phyloP scores from a whole-genome alignment of 2,113 vertebrate species.

The Australoheros scitulus region DNA sequence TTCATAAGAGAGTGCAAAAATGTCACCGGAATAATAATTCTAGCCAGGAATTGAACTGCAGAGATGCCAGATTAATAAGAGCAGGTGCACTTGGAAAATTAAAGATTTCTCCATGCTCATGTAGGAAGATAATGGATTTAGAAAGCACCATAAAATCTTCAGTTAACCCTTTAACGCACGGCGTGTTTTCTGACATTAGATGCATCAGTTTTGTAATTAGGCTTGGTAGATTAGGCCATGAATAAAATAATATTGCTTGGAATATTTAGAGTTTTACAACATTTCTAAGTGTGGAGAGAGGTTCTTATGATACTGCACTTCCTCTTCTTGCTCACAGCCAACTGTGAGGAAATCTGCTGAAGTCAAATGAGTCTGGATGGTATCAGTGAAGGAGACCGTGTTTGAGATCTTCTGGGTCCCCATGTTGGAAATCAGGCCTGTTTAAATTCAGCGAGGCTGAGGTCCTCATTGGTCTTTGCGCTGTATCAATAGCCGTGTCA shows the following conservation, averaged over 20 bases:
- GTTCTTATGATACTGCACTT: not conserved
- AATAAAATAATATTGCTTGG: not conserved
- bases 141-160: not conserved
- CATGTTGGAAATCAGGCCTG: not conserved
- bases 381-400: not conserved
- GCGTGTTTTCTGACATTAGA: not conserved
- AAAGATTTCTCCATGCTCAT: constrained; percentile 2
- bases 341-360: not conserved
- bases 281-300: not conserved
- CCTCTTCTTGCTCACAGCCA: not conserved
- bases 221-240: not conserved
- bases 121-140: not conserved
- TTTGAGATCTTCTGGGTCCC: not conserved
- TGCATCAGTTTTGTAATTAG: not conserved
- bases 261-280: not conserved
- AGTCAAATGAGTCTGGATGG: not conserved
- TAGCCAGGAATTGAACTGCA: constrained; percentile 7
- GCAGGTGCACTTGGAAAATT: constrained; percentile 19
- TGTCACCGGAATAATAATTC: constrained; percentile 64
- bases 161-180: not conserved
- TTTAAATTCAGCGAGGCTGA: not conserved
- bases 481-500: not conserved
- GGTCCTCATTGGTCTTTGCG: not conserved
- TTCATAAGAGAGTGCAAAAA: constrained; percentile 45
- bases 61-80: constrained; percentile 29